phyloP scores from a whole-genome alignment of 2,113 vertebrate species.

The Chloropsis hardwickii region DNA sequence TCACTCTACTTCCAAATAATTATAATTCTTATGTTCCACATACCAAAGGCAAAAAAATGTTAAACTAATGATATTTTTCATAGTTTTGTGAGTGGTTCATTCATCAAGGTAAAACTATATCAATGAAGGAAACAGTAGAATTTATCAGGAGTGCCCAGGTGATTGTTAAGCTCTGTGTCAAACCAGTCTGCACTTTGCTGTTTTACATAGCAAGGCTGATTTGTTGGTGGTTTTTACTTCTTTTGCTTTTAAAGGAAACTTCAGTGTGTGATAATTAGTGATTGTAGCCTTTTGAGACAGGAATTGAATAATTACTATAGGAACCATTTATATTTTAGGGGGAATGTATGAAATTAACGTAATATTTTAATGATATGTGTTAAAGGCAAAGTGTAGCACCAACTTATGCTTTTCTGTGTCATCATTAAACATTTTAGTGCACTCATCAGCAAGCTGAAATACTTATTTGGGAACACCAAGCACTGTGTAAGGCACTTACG shows the following conservation, averaged over 20 bases:
- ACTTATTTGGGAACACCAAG: background rate
- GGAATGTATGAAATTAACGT: background rate
- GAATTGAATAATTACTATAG: background rate
- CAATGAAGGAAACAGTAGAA: background rate
- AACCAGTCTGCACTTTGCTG: background rate
- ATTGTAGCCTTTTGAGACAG: background rate
- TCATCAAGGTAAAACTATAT: background rate
- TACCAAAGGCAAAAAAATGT: background rate
- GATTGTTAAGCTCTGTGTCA: background rate
- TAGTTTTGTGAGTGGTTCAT: background rate
- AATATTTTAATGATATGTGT: background rate
- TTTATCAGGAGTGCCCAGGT: background rate
- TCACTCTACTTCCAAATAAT: background rate
- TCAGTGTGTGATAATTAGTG: background rate
- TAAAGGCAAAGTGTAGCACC: background rate
- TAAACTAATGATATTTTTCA: background rate
- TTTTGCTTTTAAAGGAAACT: background rate
- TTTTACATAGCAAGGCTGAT: background rate
- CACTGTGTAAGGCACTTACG: background rate
- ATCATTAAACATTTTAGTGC: background rate
- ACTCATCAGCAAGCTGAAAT: background rate
- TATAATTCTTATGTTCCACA: background rate
- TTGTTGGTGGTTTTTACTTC: background rate
- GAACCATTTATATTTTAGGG: background rate
- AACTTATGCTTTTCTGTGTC: background rate